phyloP scores from a whole-genome alignment of 2,113 vertebrate genomes.

The Hydropotes inermis region DNA sequence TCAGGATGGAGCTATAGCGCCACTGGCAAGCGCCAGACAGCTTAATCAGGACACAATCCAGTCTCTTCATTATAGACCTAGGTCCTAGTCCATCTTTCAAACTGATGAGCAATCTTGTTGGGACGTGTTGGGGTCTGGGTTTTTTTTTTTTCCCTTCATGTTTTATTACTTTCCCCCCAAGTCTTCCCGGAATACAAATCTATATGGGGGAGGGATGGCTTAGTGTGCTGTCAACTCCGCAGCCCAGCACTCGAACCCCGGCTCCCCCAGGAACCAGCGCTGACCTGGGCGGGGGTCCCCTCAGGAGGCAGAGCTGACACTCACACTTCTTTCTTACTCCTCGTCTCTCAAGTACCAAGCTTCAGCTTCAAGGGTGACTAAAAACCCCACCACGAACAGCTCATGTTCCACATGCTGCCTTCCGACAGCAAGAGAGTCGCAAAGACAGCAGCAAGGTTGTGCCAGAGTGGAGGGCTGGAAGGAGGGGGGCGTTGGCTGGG shows the following conservation, averaged over 20 bases:
- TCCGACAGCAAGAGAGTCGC: constrained; percentile 17
- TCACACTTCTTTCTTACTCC: background rate
- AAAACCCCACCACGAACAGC: constrained; percentile 47
- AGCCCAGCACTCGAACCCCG: background rate
- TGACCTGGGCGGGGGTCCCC: background rate
- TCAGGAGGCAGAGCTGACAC: background rate
- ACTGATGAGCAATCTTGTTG: constrained; percentile 55
- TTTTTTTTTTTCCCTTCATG: background rate
- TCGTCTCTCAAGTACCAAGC: background rate
- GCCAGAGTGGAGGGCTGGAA: background rate
- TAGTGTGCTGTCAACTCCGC: fast-evolving
- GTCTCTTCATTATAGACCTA: constrained; percentile 40
- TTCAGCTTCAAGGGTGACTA: constrained; percentile 48
- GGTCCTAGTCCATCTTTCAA: constrained; percentile 49
- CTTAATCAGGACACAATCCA: constrained; percentile 52
- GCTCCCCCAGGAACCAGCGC: background rate
- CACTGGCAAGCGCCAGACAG: background rate
- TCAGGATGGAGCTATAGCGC: background rate
- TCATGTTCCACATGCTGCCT: background rate
- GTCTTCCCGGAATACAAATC: background rate
- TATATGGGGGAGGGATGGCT: background rate
- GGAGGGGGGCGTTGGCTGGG: fast-evolving
- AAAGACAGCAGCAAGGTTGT: constrained; percentile 6
- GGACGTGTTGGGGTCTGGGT: background rate
- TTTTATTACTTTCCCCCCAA: constrained; percentile 29